Base-by-base conservation (phyloP, 2,113 vertebrate genomes). In the Pachyramphus minor region DNA sequence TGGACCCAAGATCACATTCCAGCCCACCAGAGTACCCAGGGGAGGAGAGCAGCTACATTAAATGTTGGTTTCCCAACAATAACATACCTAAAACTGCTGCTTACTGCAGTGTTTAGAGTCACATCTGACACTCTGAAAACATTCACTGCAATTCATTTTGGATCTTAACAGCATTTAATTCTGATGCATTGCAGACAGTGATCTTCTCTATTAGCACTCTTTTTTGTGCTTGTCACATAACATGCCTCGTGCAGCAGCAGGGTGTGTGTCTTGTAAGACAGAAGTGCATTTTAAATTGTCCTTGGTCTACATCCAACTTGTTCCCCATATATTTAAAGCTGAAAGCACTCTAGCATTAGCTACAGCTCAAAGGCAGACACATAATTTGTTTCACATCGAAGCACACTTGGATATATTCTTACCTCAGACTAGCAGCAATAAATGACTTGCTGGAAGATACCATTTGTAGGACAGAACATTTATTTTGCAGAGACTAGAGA, bases 391-490 rank as follows among this genome's bases (percentile, higher is more conserved):
- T 91, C 82, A 66, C 50, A 37, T 52, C 0, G 21, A 74, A 89
- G 75, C 45, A 44, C 71, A 73, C 63, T 85, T 79, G 84, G 79
- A 94, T 84, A 63, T 28, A 58, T 67, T 66, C 90, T 52, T 55
- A 66, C 50, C 87, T 88, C 63, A 85, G 91, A 39, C 42, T 9
- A 74, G 82, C 37, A 83, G 52, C 87, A 75, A 91, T 55, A 88
- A 93, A 96, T 39, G 45, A 63, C 82, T 90, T 91, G 63, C 69
- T 85, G 78, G 75, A 80, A 93, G 89, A 27, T 13, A 67, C 25
- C 35, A 67, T 67, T 60, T 93, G 63, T 73, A 67, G 82, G 75
- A 77, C 63, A 67, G 59, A 83, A 93, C 59, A 80, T 85, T 85
- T 86, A 84, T 90, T 53, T 71, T 84, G 79, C 31, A 83, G 68